phyloP scores from a whole-genome alignment of 2,797 vertebrate species.

The Echiichthys vipera region DNA sequence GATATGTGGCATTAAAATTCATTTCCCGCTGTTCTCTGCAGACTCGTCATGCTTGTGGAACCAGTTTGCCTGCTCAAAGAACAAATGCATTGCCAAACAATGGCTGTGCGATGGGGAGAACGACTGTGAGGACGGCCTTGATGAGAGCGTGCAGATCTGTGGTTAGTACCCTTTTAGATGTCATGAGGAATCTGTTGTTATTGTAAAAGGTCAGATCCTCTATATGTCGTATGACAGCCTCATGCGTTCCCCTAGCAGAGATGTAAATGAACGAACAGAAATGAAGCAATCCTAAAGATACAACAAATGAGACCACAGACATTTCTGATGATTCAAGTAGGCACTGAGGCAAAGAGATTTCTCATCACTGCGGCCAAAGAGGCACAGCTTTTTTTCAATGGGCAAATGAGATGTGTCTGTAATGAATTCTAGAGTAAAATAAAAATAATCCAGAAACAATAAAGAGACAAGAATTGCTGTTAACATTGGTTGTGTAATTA shows the following conservation, averaged over 20 bases:
- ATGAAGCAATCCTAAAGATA: conserved; percentile 63
- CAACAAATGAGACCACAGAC: conserved; percentile 57
- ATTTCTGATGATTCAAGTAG: conserved; percentile 66
- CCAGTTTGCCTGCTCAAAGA: conserved; percentile 97
- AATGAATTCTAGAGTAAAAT: conserved; percentile 67
- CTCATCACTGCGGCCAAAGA: conserved; percentile 59
- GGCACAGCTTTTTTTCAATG: conserved; percentile 63
- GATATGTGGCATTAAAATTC: conserved; percentile 60
- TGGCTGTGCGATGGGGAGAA: conserved; percentile 98
- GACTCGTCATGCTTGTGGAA: conserved; percentile 98
- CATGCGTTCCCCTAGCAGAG: conserved; percentile 27
- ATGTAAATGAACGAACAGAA: conserved; percentile 37
- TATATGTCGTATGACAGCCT: conserved; percentile 7
- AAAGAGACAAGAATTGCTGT: conserved; percentile 53
- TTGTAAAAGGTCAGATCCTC: conserved; percentile 47
- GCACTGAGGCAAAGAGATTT: conserved; percentile 69
- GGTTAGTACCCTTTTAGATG: conserved; percentile 81
- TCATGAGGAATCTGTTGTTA: conserved; percentile 12
- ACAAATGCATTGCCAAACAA: conserved; percentile 97
- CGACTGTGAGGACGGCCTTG: conserved; percentile 94
- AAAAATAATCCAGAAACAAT: conserved; percentile 54
- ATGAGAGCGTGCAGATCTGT: conserved; percentile 93
- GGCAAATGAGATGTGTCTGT: conserved; percentile 65
- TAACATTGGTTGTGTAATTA: conserved; percentile 71
- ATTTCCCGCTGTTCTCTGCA: conserved; percentile 62